A percentile compares a stretch with the other conserved stretches of the same genome.
phyloP scores from a whole-genome alignment of 2,888 invertebrate species.

The Papilio gigon region DNA sequence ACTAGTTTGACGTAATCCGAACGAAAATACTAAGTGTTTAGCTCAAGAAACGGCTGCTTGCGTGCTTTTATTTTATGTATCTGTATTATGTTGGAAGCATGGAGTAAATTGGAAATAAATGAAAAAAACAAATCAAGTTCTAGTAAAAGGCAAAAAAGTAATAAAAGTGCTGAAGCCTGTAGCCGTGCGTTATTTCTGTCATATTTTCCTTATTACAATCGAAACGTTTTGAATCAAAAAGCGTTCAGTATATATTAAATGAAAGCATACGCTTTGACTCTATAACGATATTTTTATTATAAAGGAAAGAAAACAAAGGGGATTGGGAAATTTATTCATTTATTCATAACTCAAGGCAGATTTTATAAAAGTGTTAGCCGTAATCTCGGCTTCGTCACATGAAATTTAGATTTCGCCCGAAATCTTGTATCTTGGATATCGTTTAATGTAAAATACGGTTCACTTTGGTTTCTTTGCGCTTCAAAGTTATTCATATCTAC shows the following conservation, averaged over 20 bases:
- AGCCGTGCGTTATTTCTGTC: constrained; percentile 1
- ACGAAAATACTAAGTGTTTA: no score
- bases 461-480: not conserved
- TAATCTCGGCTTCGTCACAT: constrained; percentile 35
- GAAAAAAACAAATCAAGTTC: not conserved
- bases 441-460: constrained; percentile 26
- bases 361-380: constrained; percentile 66
- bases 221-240: constrained; percentile 17
- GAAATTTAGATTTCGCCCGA: constrained; percentile 38
- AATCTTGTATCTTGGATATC: constrained; percentile 25
- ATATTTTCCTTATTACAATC: constrained; percentile 19
- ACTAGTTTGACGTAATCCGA: no score
- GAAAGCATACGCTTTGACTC: constrained; percentile 8
- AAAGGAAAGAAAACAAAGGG: constrained; percentile 55
- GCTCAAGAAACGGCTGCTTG: no score
- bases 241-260: constrained; percentile 19
- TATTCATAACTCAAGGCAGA: constrained; percentile 68
- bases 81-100: not conserved
- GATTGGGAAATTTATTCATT: constrained; percentile 68
- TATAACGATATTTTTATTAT: constrained; percentile 31
- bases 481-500: constrained; percentile 1
- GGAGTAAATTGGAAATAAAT: constrained; percentile 6
- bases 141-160: constrained; percentile 1
- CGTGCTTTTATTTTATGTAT: no score
- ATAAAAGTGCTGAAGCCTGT: constrained; percentile 3